phyloP scores from a whole-genome alignment of 2,113 vertebrate genomes.

The Hippolais icterina region DNA sequence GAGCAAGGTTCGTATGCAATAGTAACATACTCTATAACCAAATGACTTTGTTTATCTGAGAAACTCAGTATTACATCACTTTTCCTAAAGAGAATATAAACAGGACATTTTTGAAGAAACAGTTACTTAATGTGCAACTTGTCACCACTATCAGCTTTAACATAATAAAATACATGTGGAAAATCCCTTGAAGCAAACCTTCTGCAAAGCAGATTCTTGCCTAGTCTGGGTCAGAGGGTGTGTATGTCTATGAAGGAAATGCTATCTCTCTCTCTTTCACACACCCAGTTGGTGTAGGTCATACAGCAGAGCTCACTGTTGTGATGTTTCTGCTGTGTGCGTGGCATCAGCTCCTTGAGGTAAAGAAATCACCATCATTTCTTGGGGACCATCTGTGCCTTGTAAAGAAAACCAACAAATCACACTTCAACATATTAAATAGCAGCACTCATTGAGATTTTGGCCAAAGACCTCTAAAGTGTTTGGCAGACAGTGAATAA shows the following conservation, averaged over 20 bases:
- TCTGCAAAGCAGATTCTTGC: conserved; percentile 57
- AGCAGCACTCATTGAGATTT: neutral
- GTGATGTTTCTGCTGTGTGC: neutral
- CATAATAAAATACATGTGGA: conserved; percentile 75
- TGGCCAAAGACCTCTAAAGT: neutral
- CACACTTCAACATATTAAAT: neutral
- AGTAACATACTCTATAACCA: conserved; percentile 31
- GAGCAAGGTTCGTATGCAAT: neutral
- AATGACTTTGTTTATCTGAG: conserved; percentile 67
- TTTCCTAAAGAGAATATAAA: conserved; percentile 67
- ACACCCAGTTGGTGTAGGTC: conserved; percentile 31
- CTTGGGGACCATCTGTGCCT: neutral
- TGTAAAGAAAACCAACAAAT: neutral
- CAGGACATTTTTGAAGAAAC: conserved; percentile 68
- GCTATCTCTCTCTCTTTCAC: conserved; percentile 41
- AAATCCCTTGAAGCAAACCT: conserved; percentile 65
- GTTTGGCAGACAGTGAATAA: neutral
- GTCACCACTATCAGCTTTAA: conserved; percentile 69
- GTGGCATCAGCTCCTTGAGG: neutral
- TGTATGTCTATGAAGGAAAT: conserved; percentile 65
- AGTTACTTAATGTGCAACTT: conserved; percentile 75
- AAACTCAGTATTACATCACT: conserved; percentile 65
- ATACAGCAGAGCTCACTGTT: neutral
- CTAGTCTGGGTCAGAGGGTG: conserved; percentile 63
- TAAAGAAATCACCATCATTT: neutral